These are phyloP conservation scores for Aplocera efformata DNA, from an alignment of 2,888 invertebrate genomes.

Conservation along the genomic window DNA sequence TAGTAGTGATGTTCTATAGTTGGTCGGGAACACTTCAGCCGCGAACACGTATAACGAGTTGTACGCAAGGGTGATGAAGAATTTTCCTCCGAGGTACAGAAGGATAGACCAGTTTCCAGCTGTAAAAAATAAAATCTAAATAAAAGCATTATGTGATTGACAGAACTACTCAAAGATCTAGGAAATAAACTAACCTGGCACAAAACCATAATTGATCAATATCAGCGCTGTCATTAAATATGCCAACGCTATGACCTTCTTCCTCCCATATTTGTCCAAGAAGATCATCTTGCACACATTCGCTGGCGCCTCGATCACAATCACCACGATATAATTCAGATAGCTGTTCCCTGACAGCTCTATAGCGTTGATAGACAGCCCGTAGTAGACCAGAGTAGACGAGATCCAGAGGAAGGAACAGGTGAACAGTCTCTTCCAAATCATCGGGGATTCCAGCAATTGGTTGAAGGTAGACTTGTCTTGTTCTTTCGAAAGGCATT, in stretches of 20 bases:
- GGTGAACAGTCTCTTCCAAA: conserved; percentile 81
- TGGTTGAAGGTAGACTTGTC: conserved; percentile 67
- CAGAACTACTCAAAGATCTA: too few species aligned
- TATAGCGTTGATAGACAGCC: conserved; percentile 88
- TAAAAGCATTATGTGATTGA: too few species aligned
- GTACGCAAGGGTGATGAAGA: conserved; percentile 84
- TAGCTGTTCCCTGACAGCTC: conserved; percentile 88
- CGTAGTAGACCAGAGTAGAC: conserved; percentile 89
- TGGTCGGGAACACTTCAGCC: conserved; percentile 85
- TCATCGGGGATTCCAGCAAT: conserved; percentile 66
- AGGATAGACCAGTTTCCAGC: conserved; percentile 77
- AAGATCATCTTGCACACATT: conserved; percentile 83
- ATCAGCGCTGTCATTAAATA: conserved; percentile 83
- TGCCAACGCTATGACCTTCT: conserved; percentile 81
- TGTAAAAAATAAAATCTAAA: conserved; percentile 33
- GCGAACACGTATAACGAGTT: conserved; percentile 84
- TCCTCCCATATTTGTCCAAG: conserved; percentile 83
- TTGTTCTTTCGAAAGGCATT: conserved; percentile 50
- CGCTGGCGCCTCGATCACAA: conserved; percentile 87
- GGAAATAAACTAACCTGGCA: conserved; percentile 74
- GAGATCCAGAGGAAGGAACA: conserved; percentile 89
- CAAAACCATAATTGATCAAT: conserved; percentile 82
- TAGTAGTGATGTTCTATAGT: conserved; percentile 82
- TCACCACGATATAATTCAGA: conserved; percentile 85
- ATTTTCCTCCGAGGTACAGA: conserved; percentile 83